phyloP scores from a whole-genome alignment of 2,113 vertebrate species.

The Psilopogon haemacephalus region DNA sequence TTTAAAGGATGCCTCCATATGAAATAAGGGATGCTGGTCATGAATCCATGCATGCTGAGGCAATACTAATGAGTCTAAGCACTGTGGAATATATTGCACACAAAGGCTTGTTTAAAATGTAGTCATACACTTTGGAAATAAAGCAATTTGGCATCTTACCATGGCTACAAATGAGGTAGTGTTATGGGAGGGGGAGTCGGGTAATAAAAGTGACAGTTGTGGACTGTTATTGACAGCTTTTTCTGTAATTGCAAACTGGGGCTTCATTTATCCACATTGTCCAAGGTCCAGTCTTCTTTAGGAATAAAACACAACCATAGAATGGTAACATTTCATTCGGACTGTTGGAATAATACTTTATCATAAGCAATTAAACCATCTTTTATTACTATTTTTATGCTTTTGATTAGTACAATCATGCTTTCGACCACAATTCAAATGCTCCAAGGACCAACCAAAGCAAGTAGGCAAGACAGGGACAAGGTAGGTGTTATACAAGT shows the following conservation, averaged over 20 bases:
- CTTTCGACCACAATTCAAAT: background rate
- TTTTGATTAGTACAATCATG: background rate
- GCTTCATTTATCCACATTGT: slow-evolving; percentile 53
- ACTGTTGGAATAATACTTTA: slow-evolving; percentile 26
- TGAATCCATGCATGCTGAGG: slow-evolving; percentile 37
- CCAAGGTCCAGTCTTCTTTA: slow-evolving; percentile 50
- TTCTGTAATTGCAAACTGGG: slow-evolving; percentile 51
- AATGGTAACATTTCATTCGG: slow-evolving; percentile 28
- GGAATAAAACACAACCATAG: slow-evolving; percentile 5
- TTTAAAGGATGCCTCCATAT: slow-evolving; percentile 58
- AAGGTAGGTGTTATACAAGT: background rate
- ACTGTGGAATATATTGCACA: slow-evolving; percentile 49
- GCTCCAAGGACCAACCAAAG: background rate
- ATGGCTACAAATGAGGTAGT: slow-evolving; percentile 66
- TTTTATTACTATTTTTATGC: background rate
- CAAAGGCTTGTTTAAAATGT: slow-evolving; percentile 61
- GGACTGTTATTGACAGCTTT: slow-evolving; percentile 68
- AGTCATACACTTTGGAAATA: slow-evolving; percentile 64
- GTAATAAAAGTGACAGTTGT: slow-evolving; percentile 72
- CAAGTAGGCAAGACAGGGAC: background rate
- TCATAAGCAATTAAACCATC: background rate
- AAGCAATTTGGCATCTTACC: slow-evolving; percentile 68
- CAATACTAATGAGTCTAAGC: slow-evolving; percentile 60
- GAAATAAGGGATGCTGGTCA: slow-evolving; percentile 63
- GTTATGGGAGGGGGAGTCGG: slow-evolving; percentile 10